Conservation (phyloP, 2,797 vertebrate species). For the Corythornis leucogaster region DNA sequence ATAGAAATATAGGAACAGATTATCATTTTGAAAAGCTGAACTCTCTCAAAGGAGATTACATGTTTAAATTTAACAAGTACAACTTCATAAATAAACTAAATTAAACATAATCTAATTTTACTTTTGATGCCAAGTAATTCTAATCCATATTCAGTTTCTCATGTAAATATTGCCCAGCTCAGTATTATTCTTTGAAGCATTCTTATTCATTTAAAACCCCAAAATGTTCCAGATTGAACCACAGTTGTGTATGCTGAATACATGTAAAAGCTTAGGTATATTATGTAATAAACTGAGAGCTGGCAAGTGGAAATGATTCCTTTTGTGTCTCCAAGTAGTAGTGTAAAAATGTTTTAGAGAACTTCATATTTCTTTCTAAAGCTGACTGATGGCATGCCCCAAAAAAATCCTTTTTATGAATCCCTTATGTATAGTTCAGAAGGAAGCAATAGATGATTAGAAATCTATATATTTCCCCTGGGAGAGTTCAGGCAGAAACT, state of each 20-base stretch:
- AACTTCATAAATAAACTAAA: slow-evolving; percentile 70
- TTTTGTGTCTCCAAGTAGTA: not conserved
- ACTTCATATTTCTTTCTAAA: not conserved
- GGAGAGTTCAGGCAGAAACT: not conserved
- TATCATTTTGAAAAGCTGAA: slow-evolving; percentile 53
- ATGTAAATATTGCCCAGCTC: slow-evolving; percentile 60
- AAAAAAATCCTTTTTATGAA: slow-evolving; percentile 11
- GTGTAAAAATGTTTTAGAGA: slow-evolving; percentile 1
- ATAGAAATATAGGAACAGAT: slow-evolving; percentile 64
- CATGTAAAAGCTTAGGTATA: not conserved
- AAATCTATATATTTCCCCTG: not conserved
- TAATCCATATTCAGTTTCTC: slow-evolving; percentile 44
- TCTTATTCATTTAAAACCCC: slow-evolving; percentile 56
- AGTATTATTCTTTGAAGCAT: slow-evolving; percentile 46
- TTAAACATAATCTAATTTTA: slow-evolving; percentile 67
- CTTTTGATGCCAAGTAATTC: slow-evolving; percentile 60
- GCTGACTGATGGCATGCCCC: not conserved
- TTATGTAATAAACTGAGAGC: not conserved
- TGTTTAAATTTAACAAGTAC: slow-evolving; percentile 67
- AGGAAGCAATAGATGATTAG: slow-evolving; percentile 10
- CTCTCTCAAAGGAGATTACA: slow-evolving; percentile 59
- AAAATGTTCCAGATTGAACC: slow-evolving; percentile 46
- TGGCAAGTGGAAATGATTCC: slow-evolving; percentile 6
- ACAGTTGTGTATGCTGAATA: not conserved
- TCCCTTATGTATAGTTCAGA: not conserved